Evolutionary conservation across 2,113 vertebrate genomes (phyloP).

Genomic region (Amphiprion percula): DNA sequence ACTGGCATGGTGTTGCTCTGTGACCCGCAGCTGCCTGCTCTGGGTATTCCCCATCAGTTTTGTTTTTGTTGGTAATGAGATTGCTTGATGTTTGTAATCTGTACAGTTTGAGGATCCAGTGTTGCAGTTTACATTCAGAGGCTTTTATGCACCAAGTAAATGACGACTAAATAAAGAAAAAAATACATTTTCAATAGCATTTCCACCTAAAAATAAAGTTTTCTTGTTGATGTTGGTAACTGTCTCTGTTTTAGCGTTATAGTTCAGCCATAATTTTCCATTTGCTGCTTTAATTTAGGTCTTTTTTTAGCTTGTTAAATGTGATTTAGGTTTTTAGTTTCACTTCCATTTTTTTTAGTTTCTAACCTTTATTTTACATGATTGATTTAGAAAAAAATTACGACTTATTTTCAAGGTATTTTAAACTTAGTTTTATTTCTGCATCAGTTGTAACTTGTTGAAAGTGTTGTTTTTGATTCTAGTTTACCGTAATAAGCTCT

Average conservation of each 20-base stretch:
- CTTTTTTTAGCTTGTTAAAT: neutral
- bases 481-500: neutral
- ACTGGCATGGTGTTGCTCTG: slow-evolving; percentile 33
- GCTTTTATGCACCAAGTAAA: neutral
- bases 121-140: neutral
- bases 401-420: too few relatives aligned
- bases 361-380: too few relatives aligned
- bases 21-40: slow-evolving; percentile 28
- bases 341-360: slow-evolving; percentile 19
- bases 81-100: neutral
- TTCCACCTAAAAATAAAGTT: neutral
- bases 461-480: neutral
- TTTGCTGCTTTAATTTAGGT: too few relatives aligned
- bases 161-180: neutral
- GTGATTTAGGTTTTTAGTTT: slow-evolving; percentile 36
- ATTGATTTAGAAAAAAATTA: too few relatives aligned
- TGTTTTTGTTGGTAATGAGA: slow-evolving; percentile 1
- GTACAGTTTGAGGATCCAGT: neutral
- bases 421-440: too few relatives aligned
- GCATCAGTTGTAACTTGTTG: too few relatives aligned
- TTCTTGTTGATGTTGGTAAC: too few relatives aligned
- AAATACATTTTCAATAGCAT: neutral
- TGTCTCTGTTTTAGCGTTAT: too few relatives aligned
- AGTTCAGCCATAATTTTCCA: too few relatives aligned
- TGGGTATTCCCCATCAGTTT: slow-evolving; percentile 28